phyloP scores from a whole-genome alignment of 1,140 invertebrate species.

The Cyphomyrmex costatus region DNA sequence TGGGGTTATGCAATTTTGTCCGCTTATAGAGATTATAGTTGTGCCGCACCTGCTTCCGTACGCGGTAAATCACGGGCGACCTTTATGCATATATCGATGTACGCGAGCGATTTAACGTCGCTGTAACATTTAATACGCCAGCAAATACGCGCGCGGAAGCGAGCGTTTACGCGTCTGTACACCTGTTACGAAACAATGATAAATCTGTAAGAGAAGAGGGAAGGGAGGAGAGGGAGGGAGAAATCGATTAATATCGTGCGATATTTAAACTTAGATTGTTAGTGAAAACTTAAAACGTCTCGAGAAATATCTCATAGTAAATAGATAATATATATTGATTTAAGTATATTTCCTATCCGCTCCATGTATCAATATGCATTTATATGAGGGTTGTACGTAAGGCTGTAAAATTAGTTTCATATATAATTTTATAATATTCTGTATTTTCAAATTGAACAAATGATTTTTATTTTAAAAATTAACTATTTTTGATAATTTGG shows the following conservation, averaged over 20 bases:
- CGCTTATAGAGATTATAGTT: constrained; percentile 52
- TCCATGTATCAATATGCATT: not conserved
- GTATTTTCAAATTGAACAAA: not conserved
- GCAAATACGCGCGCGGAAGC: constrained; percentile 30
- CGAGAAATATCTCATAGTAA: not conserved
- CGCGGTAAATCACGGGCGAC: constrained; percentile 52
- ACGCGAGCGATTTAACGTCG: constrained; percentile 44
- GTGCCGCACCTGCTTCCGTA: constrained; percentile 46
- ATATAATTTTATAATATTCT: not conserved
- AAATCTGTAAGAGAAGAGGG: constrained; percentile 5
- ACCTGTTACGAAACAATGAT: constrained; percentile 53
- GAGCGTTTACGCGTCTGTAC: constrained; percentile 30
- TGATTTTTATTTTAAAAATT: not conserved
- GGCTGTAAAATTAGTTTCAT: not conserved
- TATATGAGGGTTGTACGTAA: not conserved
- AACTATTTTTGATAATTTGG: not conserved
- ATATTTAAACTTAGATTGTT: not conserved
- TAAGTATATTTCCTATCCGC: not conserved
- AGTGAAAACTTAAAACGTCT: not conserved
- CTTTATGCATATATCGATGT: constrained; percentile 56
- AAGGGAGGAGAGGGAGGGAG: not conserved
- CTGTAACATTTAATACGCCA: constrained; percentile 52
- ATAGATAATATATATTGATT: not conserved
- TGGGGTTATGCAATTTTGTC: constrained; percentile 42
- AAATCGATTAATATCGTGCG: constrained; percentile 14